Evolutionary conservation across 2,888 invertebrate species (phyloP).

Genomic region (Phyto melanocephala): DNA sequence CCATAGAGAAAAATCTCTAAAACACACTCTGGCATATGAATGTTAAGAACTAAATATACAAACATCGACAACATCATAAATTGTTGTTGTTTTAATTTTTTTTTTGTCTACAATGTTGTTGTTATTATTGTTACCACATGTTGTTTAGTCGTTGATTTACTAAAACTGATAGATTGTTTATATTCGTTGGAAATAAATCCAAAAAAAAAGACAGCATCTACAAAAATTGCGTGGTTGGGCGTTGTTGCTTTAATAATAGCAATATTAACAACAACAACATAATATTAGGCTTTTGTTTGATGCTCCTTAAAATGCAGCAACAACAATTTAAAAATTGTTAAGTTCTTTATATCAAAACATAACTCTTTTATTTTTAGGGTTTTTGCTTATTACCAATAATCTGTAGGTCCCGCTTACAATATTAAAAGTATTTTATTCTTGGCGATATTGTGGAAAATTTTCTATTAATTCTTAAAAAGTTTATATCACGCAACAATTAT

Average conservation of each 20-base stretch:
- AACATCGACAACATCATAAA: slow-evolving; percentile 76
- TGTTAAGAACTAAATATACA: slow-evolving; percentile 50
- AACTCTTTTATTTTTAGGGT: slow-evolving; percentile 1
- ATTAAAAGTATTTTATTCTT: no score
- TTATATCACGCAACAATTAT: no score
- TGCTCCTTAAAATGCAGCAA: slow-evolving; percentile 43
- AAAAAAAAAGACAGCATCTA: slow-evolving; percentile 50
- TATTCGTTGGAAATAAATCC: slow-evolving; percentile 52
- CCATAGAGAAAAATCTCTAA: background rate
- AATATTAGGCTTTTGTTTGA: slow-evolving; percentile 35
- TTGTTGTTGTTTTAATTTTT: slow-evolving; percentile 67
- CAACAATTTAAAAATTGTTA: slow-evolving; percentile 27
- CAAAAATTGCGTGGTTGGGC: slow-evolving; percentile 66
- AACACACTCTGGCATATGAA: slow-evolving; percentile 34
- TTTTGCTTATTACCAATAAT: no score
- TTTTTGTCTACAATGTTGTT: slow-evolving; percentile 63
- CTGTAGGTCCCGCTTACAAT: no score
- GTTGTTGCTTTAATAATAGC: slow-evolving; percentile 50
- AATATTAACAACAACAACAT: slow-evolving; percentile 15
- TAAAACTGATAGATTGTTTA: slow-evolving; percentile 71
- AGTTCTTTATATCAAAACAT: slow-evolving; percentile 26
- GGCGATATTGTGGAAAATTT: no score
- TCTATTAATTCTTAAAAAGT: no score
- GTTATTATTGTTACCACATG: slow-evolving; percentile 61
- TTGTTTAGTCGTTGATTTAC: slow-evolving; percentile 70